Base-by-base conservation (phyloP, 1,140 invertebrate species). In the Oryctes rhinoceros region DNA sequence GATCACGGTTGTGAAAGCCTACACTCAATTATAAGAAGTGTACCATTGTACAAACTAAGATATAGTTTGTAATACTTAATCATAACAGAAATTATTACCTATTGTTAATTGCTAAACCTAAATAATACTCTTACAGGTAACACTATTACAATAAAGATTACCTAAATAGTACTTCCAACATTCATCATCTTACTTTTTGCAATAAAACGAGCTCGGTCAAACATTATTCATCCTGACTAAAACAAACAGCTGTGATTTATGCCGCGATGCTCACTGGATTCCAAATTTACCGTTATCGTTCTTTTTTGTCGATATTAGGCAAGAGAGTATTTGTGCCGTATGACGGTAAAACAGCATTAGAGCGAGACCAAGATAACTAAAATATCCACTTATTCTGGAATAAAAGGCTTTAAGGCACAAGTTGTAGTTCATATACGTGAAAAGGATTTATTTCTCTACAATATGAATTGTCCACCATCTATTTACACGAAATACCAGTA, bases 171-270 rank as follows among this genome's bases (percentile, higher is more conserved):
- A 67, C 35, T 76, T 76, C 3, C 39, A 80, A 79, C 83, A 84
- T 84, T 83, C 82, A 83, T 84, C 84, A 84, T 83, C 81, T 83
- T 83, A 83, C 83, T 80, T 83, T 83, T 83, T 78, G 81, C 81
- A 82, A 84, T 83, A 84, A 83, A 84, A 82, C 79, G 80, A 49
- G 44, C 76, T 35, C 71, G 76, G 81, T 35, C 65, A 84, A 81
- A 82, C 82, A 84, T 84, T 83, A 83, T 83, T 83, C 83, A 84
- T 84, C 83, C 81, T 84, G 82, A 84, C 83, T 83, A 82, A 79
- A 83, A 84, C 83, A 84, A 84, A 84, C 83, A 84, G 81, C 81
- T 81, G 83, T 84, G 83, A 84, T 84, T 84, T 84, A 84, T 81
- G 83, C 81, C 81, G 78, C 81, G 81, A 82, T 82, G 82, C 81